Percentiles rank a stretch among this genome's conserved stretches.
Evolutionary conservation across 2,888 invertebrate genomes (phyloP).

Genomic region (Colostygia pectinataria): DNA sequence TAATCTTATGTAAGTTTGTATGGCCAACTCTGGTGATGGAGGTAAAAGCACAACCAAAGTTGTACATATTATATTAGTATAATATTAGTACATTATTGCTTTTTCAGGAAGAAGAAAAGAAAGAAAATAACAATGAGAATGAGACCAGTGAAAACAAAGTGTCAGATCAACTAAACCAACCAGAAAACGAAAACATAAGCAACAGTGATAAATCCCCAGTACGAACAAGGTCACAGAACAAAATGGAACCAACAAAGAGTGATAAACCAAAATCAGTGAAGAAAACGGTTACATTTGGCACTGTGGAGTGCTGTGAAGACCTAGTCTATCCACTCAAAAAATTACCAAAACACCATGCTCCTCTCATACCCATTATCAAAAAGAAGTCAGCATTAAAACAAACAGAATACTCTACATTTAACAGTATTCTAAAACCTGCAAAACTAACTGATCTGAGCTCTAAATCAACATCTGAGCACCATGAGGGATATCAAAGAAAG

Average conservation of each 20-base stretch:
- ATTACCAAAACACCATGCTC: slow-evolving; percentile 83
- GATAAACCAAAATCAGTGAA: slow-evolving; percentile 80
- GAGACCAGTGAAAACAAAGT: slow-evolving; percentile 60
- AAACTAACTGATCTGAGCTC: slow-evolving; percentile 85
- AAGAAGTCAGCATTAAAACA: slow-evolving; percentile 83
- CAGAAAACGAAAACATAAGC: slow-evolving; percentile 50
- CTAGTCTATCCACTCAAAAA: slow-evolving; percentile 81
- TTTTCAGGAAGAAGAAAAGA: slow-evolving; percentile 79
- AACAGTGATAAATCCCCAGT: slow-evolving; percentile 70
- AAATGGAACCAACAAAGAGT: slow-evolving; percentile 73
- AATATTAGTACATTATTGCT: not conserved
- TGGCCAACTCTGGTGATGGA: too few relatives aligned
- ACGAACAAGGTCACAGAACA: slow-evolving; percentile 76
- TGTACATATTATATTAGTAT: not conserved
- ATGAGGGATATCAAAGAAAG: slow-evolving; percentile 74
- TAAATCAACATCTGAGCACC: slow-evolving; percentile 78
- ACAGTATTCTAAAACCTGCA: slow-evolving; percentile 84
- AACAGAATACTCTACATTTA: slow-evolving; percentile 81
- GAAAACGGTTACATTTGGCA: slow-evolving; percentile 86
- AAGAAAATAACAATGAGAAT: slow-evolving; percentile 74
- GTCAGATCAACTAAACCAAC: slow-evolving; percentile 47
- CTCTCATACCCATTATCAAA: slow-evolving; percentile 85
- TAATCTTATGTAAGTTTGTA: too few relatives aligned
- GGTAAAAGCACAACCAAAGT: too few relatives aligned
- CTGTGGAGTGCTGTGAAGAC: slow-evolving; percentile 85